Percentiles rank a stretch among this genome's conserved stretches.
Evolutionary conservation across 2,113 vertebrate species (phyloP).

Genomic region (Myodes glareolus): DNA sequence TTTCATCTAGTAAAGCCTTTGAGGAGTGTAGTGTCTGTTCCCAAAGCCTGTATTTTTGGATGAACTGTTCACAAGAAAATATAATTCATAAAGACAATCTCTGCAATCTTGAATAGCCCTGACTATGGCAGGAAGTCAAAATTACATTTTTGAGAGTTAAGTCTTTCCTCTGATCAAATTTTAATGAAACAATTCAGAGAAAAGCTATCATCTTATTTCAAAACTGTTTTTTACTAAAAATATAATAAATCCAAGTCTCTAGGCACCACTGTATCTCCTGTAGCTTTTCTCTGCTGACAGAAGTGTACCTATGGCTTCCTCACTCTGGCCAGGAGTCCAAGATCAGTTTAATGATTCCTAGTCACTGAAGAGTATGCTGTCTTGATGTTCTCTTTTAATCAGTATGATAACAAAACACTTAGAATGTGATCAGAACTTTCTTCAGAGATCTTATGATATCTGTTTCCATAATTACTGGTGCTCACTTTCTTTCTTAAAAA

Average conservation of each 20-base stretch:
- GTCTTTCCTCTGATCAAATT: slow-evolving; percentile 72
- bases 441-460: background rate
- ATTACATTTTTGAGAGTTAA: slow-evolving; percentile 73
- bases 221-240: slow-evolving; percentile 67
- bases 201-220: slow-evolving; percentile 68
- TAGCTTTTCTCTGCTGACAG: background rate
- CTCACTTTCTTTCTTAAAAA: background rate
- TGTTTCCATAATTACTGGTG: background rate
- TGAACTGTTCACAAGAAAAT: slow-evolving; percentile 9
- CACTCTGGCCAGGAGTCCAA: background rate
- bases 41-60: too few species aligned
- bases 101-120: background rate
- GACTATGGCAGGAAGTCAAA: slow-evolving; percentile 51
- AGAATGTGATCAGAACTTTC: background rate
- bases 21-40: slow-evolving; percentile 18
- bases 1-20: slow-evolving; percentile 35
- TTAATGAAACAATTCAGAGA: slow-evolving; percentile 77
- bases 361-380: slow-evolving; percentile 10
- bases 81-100: slow-evolving; percentile 26
- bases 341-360: background rate
- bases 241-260: slow-evolving; percentile 64
- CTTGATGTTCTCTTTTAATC: slow-evolving; percentile 11
- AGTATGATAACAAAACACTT: background rate
- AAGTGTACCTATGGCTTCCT: background rate
- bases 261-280: background rate